Evolutionary conservation across 2,113 vertebrate genomes (phyloP).

Genomic region (Odontophorus gujanensis): DNA sequence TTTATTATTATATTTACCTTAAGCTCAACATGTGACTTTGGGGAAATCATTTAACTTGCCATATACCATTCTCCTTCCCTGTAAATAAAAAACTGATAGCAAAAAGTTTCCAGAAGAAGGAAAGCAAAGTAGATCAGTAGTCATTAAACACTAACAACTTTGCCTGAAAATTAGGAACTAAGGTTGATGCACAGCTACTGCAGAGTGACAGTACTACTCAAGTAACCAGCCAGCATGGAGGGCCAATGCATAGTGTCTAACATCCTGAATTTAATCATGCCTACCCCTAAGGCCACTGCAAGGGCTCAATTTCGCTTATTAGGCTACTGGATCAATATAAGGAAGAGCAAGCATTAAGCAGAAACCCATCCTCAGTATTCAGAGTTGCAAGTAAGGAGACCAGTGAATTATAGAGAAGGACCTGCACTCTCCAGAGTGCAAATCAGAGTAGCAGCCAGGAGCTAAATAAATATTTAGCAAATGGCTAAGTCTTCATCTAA

Average conservation of each 20-base stretch:
- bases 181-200: neutral
- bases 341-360: neutral
- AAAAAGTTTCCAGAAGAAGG: neutral
- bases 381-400: neutral
- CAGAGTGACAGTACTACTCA: neutral
- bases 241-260: neutral
- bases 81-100: neutral
- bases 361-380: neutral
- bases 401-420: neutral
- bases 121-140: neutral
- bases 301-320: neutral
- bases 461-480: slow-evolving; percentile 34
- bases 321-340: neutral
- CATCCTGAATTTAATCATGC: neutral
- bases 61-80: neutral
- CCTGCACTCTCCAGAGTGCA: neutral
- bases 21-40: neutral
- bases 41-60: slow-evolving; percentile 5
- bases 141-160: neutral
- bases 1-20: neutral
- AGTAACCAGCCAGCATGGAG: neutral
- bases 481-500: slow-evolving; percentile 6
- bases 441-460: slow-evolving; percentile 9
- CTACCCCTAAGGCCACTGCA: neutral
- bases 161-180: neutral